Percentiles rank a stretch among this genome's conserved stretches.
phyloP scores from a whole-genome alignment of 2,888 invertebrate genomes.

The Teleogryllus oceanicus region DNA sequence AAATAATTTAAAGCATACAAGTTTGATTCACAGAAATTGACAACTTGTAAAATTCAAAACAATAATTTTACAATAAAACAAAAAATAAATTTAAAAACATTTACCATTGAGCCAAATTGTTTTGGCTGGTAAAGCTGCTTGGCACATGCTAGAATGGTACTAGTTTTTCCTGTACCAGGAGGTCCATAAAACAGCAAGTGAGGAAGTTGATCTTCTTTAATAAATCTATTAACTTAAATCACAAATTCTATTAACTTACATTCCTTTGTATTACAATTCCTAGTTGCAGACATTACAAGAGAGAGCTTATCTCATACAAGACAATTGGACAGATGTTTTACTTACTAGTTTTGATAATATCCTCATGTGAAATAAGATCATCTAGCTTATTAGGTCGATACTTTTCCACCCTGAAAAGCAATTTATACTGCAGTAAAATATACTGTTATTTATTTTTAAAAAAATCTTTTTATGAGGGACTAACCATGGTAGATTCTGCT shows the following conservation, averaged over 20 bases:
- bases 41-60: no score
- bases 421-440: neutral
- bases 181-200: constrained; percentile 97
- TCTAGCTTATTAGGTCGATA: constrained; percentile 88
- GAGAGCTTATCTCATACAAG: neutral
- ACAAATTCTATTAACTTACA: neutral
- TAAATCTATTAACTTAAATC: constrained; percentile 73
- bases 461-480: neutral
- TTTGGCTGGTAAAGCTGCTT: constrained; percentile 82
- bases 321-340: constrained; percentile 33
- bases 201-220: constrained; percentile 86
- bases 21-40: no score
- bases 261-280: constrained; percentile 22
- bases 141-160: constrained; percentile 94
- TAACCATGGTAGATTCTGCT: neutral
- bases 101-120: constrained; percentile 91
- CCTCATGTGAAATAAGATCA: constrained; percentile 94
- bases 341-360: constrained; percentile 94
- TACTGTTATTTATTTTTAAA: neutral
- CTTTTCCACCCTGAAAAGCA: constrained; percentile 89
- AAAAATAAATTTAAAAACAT: no score
- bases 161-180: constrained; percentile 97
- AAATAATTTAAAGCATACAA: no score
- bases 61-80: no score
- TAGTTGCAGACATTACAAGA: neutral